Conservation (phyloP, 2,113 vertebrate genomes). For the Phrynosoma blainvillii region DNA sequence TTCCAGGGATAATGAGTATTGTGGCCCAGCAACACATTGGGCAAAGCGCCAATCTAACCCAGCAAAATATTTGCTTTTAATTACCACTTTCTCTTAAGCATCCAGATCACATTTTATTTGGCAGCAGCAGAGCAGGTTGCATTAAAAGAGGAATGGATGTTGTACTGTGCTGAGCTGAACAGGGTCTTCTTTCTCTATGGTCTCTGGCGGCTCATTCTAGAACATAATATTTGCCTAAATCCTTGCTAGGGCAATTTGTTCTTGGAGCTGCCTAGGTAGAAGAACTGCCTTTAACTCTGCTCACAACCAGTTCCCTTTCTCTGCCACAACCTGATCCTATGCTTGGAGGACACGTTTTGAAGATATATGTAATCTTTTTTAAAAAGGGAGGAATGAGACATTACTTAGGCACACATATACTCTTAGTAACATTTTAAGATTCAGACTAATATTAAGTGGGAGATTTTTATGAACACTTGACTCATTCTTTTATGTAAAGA, state of each 20-base stretch:
- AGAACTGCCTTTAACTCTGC: neutral
- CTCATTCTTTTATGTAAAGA: slow-evolving; percentile 56
- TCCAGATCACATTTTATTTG: neutral
- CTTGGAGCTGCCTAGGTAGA: neutral
- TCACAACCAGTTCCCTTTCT: neutral
- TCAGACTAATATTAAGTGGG: slow-evolving; percentile 49
- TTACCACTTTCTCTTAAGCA: slow-evolving; percentile 3
- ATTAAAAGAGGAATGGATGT: neutral
- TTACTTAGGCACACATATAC: slow-evolving; percentile 22
- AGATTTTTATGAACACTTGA: slow-evolving; percentile 60
- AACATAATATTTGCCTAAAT: slow-evolving; percentile 18
- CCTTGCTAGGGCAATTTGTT: slow-evolving; percentile 10
- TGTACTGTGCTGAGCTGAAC: neutral
- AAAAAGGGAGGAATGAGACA: slow-evolving; percentile 20
- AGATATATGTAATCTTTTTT: neutral
- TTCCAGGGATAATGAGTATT: neutral
- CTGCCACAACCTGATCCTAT: neutral
- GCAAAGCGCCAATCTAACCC: neutral
- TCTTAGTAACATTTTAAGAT: slow-evolving; percentile 52
- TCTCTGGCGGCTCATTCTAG: slow-evolving; percentile 1
- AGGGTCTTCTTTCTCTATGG: slow-evolving; percentile 7
- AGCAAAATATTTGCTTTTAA: slow-evolving; percentile 23
- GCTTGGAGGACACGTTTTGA: neutral
- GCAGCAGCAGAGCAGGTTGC: slow-evolving; percentile 2
- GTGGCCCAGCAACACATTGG: neutral